Evolutionary conservation across 2,113 vertebrate genomes (phyloP).

Genomic region (Gambusia holbrooki): DNA sequence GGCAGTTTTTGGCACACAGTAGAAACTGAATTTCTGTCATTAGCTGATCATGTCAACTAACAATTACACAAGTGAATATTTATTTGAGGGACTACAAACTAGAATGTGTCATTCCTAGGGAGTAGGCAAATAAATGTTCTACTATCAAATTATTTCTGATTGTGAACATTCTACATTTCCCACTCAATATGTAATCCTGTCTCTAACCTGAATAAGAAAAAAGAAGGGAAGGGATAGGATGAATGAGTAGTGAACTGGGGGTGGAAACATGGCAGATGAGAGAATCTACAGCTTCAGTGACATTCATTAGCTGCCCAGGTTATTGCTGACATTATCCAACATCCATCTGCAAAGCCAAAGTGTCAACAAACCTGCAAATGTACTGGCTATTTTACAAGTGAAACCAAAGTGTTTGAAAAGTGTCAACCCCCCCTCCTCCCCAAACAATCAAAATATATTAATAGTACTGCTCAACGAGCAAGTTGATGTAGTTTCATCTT

Average conservation of each 20-base stretch:
- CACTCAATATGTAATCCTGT: neutral
- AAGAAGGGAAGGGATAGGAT: constrained; percentile 18
- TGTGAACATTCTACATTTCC: neutral
- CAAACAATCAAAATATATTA: constrained; percentile 99
- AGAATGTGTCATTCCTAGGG: neutral
- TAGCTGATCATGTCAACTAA: constrained; percentile 37
- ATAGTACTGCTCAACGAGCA: constrained; percentile 96
- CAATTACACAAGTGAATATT: constrained; percentile 46
- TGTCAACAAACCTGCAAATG: constrained; percentile 95
- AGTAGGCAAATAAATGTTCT: neutral
- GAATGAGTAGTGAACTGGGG: constrained; percentile 55
- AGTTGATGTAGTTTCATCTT: constrained; percentile 83
- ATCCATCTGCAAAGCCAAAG: constrained; percentile 96
- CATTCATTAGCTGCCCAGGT: constrained; percentile 99
- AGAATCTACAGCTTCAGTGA: constrained; percentile 99
- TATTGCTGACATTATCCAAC: constrained; percentile 94
- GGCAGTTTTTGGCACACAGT: constrained; percentile 72
- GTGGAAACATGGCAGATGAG: constrained; percentile 65
- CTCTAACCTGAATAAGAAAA: constrained; percentile 1
- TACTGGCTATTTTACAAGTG: constrained; percentile 92
- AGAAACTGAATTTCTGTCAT: constrained; percentile 51
- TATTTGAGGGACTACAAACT: constrained; percentile 50
- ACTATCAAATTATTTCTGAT: no score
- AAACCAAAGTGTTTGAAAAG: constrained; percentile 95
- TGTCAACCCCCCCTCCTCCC: constrained; percentile 67